Evolutionary conservation across 2,888 invertebrate genomes (phyloP).

Genomic region (Drosophila kuntzei): DNA sequence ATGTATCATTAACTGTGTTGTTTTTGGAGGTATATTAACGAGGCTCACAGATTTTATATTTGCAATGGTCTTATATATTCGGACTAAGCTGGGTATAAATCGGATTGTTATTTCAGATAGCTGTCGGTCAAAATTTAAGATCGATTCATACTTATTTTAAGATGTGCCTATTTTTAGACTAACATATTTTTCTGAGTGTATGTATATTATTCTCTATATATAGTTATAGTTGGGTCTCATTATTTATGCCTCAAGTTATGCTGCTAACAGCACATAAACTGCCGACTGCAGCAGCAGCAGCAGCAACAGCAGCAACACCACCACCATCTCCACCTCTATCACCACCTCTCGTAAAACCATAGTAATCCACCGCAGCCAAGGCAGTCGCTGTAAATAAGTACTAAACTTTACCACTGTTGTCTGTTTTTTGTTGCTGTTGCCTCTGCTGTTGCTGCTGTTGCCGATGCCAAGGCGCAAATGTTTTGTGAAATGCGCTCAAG

Average conservation of each 20-base stretch:
- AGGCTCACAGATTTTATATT: too few relatives aligned
- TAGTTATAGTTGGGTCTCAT: conserved; percentile 64
- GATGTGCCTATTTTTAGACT: too few relatives aligned
- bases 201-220: conserved; percentile 18
- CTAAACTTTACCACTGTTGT: conserved; percentile 75
- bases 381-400: conserved; percentile 68
- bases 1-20: too few relatives aligned
- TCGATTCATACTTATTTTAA: too few relatives aligned
- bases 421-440: conserved; percentile 47
- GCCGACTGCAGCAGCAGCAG: conserved; percentile 57
- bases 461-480: conserved; percentile 71
- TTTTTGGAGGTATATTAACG: too few relatives aligned
- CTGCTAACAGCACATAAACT: conserved; percentile 76
- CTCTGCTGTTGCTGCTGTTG: conserved; percentile 31
- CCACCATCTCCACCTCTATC: conserved; percentile 17
- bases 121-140: too few relatives aligned
- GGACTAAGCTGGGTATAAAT: too few relatives aligned
- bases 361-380: conserved; percentile 60
- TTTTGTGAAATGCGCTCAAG: conserved; percentile 78
- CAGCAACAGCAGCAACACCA: neutral
- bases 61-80: too few relatives aligned
- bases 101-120: too few relatives aligned
- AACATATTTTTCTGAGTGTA: too few relatives aligned
- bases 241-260: conserved; percentile 76
- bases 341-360: conserved; percentile 21